Conservation (phyloP, 2,797 vertebrate genomes). For the Gallinago stenura region DNA sequence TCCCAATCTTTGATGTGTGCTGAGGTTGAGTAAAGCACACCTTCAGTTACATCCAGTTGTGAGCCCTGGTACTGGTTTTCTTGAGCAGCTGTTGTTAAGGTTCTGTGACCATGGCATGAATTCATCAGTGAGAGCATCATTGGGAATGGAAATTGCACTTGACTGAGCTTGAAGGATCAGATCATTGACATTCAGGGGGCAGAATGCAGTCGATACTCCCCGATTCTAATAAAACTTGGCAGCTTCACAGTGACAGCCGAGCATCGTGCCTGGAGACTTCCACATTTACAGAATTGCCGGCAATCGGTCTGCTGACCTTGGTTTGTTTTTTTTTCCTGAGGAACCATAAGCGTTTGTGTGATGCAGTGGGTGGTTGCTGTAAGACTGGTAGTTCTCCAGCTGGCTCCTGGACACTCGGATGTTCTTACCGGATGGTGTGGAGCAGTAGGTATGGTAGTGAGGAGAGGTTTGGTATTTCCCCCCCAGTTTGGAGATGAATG, state of each 20-base stretch:
- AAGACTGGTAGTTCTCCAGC: neutral
- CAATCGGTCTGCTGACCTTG: neutral
- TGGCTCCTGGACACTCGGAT: neutral
- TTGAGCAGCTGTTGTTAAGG: neutral
- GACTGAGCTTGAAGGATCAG: neutral
- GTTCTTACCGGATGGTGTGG: neutral
- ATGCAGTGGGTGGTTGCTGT: neutral
- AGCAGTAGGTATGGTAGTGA: neutral
- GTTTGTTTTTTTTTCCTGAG: neutral
- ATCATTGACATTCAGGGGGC: neutral
- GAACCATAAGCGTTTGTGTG: accelerated
- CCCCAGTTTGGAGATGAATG: neutral
- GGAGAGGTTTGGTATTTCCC: neutral
- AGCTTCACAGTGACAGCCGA: slow-evolving; percentile 11
- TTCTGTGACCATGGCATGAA: neutral
- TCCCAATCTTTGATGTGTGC: neutral
- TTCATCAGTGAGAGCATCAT: neutral
- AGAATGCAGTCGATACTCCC: neutral
- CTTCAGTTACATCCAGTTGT: neutral
- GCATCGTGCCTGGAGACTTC: neutral
- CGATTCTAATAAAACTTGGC: slow-evolving; percentile 2
- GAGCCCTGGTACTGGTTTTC: neutral
- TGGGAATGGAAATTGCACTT: neutral
- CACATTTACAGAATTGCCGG: neutral
- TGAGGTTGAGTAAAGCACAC: neutral